A percentile compares a stretch with the other conserved stretches of the same genome.
Conservation (phyloP, 2,113 vertebrate genomes). For the Cyphomyrus plagiostoma region DNA sequence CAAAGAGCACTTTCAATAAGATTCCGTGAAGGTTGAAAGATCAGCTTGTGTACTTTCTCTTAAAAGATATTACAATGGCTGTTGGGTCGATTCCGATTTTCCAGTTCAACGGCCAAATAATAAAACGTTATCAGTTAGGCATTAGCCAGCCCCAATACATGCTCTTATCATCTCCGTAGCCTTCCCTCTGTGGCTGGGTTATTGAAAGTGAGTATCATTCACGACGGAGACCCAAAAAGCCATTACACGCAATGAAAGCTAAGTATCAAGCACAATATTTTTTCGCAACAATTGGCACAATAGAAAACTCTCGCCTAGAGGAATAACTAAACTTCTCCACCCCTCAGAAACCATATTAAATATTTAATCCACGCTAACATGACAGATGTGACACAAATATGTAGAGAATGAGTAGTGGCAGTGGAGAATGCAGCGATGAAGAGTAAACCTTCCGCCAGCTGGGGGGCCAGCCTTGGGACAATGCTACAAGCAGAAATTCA, state of each 20-base stretch:
- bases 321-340: not conserved
- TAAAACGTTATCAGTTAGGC: constrained; percentile 19
- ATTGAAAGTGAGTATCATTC: not conserved
- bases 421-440: not conserved
- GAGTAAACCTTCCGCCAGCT: not conserved
- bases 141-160: not conserved
- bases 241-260: not conserved
- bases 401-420: not conserved
- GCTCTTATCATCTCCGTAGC: not conserved
- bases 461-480: not conserved
- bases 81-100: constrained; percentile 1
- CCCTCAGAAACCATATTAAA: not conserved
- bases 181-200: not conserved
- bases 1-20: constrained; percentile 4
- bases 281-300: not conserved
- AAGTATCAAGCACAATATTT: not conserved
- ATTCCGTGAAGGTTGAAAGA: not conserved
- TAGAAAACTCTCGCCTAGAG: not conserved
- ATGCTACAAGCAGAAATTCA: not conserved
- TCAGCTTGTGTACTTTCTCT: not conserved
- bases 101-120: constrained; percentile 9
- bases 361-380: not conserved
- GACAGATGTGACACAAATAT: not conserved
- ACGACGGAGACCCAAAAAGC: not conserved
- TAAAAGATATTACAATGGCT: not conserved